Evolutionary conservation across 2,113 vertebrate genomes (phyloP), one percentile per base, ranked within the genome.

Genomic region (Hoplias malabaricus): DNA sequence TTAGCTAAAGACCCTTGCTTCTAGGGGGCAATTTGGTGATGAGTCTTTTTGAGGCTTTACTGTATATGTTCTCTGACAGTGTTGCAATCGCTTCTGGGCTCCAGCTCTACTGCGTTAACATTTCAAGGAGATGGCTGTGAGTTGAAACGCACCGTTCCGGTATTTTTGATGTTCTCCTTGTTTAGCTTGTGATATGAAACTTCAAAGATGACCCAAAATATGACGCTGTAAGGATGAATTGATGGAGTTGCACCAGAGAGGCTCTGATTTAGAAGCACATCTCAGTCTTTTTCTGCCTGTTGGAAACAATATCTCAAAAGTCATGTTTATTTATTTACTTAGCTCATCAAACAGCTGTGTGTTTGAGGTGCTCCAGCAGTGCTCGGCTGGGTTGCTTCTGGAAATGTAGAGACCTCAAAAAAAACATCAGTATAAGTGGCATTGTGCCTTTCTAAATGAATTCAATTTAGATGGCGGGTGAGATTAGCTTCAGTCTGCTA

Each of bases 171-270:
- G 29, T 19, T 29, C 40, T n/a, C 19, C 65, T 68, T 68, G 65
- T 40, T 34, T 63, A 53, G 48, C 33, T 62, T 23, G 57, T n/a
- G 27, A 40, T 5, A 3, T 31, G 42, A 48, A 54, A 72, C 53
- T 40, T 57, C 21, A 68, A 68, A 29, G 66, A 13, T 68, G 66
- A 38, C 38, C 56, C 53, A 57, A 34, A 74, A 65, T 65, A 48
- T 65, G 33, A 19, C 34, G 31, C n/a, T 14, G 13, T 36, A 34
- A 5, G 46, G 2, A 2, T 16, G n/a, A 23, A 53, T 23, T 53
- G 48, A 53, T 50, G 46, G 46, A 50, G 46, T 34, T 62, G 59
- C 59, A 16, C 5, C 31, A 62, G 19, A 8, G 9, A 5, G 3
- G 57, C 57, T 61, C 57, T 16, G 12, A 33, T 16, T 16, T 61